Evolutionary conservation across 2,797 vertebrate species (phyloP).

Genomic region (Mus spretus): DNA sequence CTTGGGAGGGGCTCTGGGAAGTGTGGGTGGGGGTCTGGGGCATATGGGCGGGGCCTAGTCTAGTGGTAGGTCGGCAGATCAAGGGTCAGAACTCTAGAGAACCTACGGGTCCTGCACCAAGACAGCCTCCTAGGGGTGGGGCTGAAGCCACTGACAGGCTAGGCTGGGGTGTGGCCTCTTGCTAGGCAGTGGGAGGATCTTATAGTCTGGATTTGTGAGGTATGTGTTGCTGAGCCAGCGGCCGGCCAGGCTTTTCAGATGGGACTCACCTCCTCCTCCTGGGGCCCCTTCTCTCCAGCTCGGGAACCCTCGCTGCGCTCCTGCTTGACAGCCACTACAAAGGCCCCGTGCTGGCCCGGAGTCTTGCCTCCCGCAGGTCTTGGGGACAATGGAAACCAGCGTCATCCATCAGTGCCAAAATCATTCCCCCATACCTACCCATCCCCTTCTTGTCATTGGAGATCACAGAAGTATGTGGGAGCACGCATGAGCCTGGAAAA

Average conservation of each 20-base stretch:
- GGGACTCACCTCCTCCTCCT: slow-evolving; percentile 92
- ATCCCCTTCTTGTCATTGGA: not conserved
- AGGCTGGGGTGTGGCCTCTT: not conserved
- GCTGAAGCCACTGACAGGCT: not conserved
- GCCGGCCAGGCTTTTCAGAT: not conserved
- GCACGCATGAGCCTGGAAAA: not conserved
- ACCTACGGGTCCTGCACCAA: accelerated
- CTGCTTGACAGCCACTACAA: slow-evolving; percentile 95
- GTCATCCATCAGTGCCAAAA: not conserved
- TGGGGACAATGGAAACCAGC: slow-evolving; percentile 72
- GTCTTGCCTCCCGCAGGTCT: slow-evolving; percentile 85
- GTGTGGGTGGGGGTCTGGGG: accelerated
- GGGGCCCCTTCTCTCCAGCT: slow-evolving; percentile 83
- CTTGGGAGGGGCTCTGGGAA: not conserved
- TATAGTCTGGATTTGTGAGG: not conserved
- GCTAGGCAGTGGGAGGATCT: not conserved
- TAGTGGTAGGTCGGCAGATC: not conserved
- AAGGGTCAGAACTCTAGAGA: not conserved
- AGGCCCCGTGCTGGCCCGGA: slow-evolving; percentile 86
- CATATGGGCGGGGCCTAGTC: accelerated
- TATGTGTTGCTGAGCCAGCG: not conserved
- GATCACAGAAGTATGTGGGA: not conserved
- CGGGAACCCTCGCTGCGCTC: slow-evolving; percentile 93
- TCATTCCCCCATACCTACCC: not conserved
- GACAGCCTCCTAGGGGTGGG: not conserved